These are phyloP conservation scores for Hippasteria phrygiana DNA, from an alignment of 53 echinoderm and acorn worm species.

Conservation along the genomic window DNA sequence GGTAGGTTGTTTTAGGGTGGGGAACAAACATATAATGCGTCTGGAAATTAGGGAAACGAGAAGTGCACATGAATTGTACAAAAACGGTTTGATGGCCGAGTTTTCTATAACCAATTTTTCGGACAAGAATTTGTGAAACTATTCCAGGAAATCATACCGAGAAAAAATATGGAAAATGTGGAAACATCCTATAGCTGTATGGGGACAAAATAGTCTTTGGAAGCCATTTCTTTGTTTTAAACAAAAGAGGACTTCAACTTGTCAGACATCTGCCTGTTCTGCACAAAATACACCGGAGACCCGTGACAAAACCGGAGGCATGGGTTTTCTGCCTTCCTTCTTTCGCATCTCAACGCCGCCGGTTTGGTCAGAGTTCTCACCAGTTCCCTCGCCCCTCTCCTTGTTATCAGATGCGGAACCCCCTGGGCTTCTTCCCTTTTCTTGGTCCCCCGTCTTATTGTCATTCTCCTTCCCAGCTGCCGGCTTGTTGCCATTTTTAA, in stretches of 20 bases:
- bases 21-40: not conserved
- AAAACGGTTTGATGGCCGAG: not conserved
- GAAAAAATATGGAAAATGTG: not conserved
- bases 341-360: not conserved
- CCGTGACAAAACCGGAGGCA: slow-evolving; percentile 19
- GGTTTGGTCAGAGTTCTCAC: not conserved
- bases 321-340: slow-evolving; percentile 7
- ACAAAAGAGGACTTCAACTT: not conserved
- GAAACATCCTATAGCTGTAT: slow-evolving; percentile 14
- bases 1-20: not conserved
- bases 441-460: not conserved
- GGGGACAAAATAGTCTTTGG: not conserved
- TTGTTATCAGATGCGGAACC: not conserved
- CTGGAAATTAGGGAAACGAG: not conserved
- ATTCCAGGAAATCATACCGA: not conserved
- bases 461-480: slow-evolving; percentile 5
- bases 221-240: not conserved
- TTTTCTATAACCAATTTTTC: not conserved
- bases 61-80: not conserved
- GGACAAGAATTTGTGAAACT: not conserved
- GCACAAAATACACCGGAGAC: slow-evolving; percentile 22
- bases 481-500: not conserved
- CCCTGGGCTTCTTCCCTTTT: not conserved
- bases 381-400: not conserved
- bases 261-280: not conserved